Evolutionary conservation across 1,140 invertebrate genomes (phyloP).

Genomic region (Drosophila takahashii): DNA sequence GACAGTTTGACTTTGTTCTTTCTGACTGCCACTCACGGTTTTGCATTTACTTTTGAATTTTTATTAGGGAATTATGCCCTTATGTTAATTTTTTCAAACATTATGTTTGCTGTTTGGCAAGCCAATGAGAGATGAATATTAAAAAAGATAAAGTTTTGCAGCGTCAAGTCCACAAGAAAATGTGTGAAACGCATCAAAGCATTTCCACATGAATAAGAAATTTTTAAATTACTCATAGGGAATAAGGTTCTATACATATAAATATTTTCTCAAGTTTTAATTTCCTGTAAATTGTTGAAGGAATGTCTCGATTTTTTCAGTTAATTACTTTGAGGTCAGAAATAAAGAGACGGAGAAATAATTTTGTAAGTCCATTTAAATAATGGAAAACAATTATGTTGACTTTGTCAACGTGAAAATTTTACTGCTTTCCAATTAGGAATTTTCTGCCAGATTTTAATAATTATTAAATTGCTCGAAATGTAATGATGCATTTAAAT

Average conservation of each 20-base stretch:
- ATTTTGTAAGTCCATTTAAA: neutral
- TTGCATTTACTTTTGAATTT: slow-evolving; percentile 78
- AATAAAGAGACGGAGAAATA: neutral
- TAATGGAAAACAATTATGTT: neutral
- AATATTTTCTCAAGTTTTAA: neutral
- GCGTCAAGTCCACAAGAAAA: slow-evolving; percentile 29
- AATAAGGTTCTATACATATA: slow-evolving; percentile 1
- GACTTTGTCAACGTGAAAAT: neutral
- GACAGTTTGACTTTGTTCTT: slow-evolving; percentile 25
- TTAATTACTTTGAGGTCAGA: too few species aligned
- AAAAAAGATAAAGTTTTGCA: slow-evolving; percentile 19
- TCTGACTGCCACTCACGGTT: slow-evolving; percentile 27
- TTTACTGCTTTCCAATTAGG: neutral
- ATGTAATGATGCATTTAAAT: slow-evolving; percentile 19
- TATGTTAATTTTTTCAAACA: slow-evolving; percentile 59
- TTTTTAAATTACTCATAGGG: slow-evolving; percentile 23
- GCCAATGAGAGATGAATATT: slow-evolving; percentile 37
- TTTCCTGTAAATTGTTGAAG: too few species aligned
- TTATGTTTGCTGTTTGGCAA: slow-evolving; percentile 50
- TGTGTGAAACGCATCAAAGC: slow-evolving; percentile 38
- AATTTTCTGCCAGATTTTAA: slow-evolving; percentile 8
- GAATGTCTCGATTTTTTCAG: too few species aligned
- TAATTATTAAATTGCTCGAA: slow-evolving; percentile 36
- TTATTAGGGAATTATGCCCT: slow-evolving; percentile 73
- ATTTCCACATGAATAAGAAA: slow-evolving; percentile 48